phyloP scores from a whole-genome alignment of 2,888 invertebrate genomes.

The Gymnocheta viridis region DNA sequence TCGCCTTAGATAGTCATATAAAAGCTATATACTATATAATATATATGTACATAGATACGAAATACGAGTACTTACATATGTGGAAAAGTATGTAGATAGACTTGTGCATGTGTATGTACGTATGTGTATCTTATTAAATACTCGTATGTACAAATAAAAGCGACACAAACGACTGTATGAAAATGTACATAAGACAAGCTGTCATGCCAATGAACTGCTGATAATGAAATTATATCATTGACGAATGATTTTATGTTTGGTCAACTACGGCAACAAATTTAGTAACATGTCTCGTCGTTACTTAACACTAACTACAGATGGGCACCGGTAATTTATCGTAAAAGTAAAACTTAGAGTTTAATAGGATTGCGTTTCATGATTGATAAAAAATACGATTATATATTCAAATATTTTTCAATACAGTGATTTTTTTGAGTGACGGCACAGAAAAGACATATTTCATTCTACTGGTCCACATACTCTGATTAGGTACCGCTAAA shows the following conservation, averaged over 20 bases:
- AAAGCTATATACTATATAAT: background rate
- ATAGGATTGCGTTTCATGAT: too few relatives aligned
- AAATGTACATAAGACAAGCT: background rate
- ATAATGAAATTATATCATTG: slow-evolving; percentile 80
- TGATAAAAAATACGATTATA: too few relatives aligned
- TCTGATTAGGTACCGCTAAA: too few relatives aligned
- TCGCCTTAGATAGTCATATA: too few relatives aligned
- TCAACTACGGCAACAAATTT: background rate
- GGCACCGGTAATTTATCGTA: too few relatives aligned
- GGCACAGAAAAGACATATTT: too few relatives aligned
- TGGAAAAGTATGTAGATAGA: background rate
- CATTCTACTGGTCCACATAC: too few relatives aligned
- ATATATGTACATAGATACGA: slow-evolving; percentile 4
- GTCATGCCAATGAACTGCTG: slow-evolving; percentile 73
- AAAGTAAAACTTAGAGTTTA: background rate
- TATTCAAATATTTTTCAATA: too few relatives aligned
- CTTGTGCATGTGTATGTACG: background rate
- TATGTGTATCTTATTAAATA: background rate
- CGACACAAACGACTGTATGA: background rate
- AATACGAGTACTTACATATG: background rate
- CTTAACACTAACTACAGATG: background rate
- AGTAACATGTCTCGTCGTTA: background rate
- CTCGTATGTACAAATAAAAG: background rate
- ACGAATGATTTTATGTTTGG: slow-evolving; percentile 59
- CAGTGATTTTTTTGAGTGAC: too few relatives aligned